These are phyloP conservation scores for Oscheius sp. DNA, from an alignment of 2,888 invertebrate species.

Conservation along the genomic window DNA sequence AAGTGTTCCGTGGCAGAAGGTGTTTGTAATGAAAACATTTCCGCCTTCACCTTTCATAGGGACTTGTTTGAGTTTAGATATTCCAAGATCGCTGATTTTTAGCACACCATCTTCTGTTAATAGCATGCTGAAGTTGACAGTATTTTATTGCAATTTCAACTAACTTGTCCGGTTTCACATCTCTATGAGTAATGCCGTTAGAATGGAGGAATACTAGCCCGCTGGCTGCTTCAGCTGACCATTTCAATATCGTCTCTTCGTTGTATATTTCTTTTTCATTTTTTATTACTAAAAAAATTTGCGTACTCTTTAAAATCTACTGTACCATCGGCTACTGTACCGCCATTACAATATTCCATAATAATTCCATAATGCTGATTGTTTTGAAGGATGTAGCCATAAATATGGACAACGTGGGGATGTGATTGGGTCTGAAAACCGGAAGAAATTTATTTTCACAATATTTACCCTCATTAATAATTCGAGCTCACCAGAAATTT, in stretches of 20 bases:
- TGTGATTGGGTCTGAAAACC: conserved; percentile 7
- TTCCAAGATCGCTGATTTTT: neutral
- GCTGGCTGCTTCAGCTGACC: neutral
- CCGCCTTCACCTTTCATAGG: neutral
- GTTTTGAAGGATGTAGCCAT: conserved; percentile 17
- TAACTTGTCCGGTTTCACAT: neutral
- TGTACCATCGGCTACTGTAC: neutral
- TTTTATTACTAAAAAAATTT: neutral
- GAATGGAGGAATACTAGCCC: neutral
- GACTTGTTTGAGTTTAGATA: neutral
- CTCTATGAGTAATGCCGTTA: neutral
- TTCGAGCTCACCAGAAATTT: neutral
- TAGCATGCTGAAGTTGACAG: conserved; percentile 5
- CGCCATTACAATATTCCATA: conserved; percentile 13
- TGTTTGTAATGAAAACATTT: neutral
- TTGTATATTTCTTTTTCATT: neutral
- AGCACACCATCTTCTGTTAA: neutral
- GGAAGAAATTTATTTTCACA: no score
- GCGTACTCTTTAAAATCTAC: no score
- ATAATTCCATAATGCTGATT: neutral
- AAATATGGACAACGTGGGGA: conserved; percentile 9
- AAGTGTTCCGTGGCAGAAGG: neutral
- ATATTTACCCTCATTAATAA: neutral
- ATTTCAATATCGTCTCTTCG: neutral
- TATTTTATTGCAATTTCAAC: neutral